Base-by-base conservation (phyloP, 2,797 vertebrate genomes). In the Lindbergichthys nudifrons region DNA sequence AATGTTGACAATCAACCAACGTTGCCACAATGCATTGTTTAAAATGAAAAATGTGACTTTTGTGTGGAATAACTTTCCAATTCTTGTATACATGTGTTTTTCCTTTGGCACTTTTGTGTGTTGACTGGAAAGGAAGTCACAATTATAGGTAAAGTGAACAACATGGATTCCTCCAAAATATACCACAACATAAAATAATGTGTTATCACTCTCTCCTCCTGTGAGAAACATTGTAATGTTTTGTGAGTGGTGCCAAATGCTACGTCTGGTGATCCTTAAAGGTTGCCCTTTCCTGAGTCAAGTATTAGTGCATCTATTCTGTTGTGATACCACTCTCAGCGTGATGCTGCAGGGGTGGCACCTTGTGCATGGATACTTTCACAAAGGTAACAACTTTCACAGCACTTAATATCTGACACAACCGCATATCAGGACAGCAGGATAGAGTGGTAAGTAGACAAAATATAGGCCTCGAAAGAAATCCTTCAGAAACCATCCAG, bases 261-360 rank as follows among this genome's bases (percentile, higher is more conserved):
- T 84, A 53, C 46, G 51, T 81, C 70, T 79, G 80, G 70, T 88
- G 91, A 92, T 85, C 87, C 91, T 88, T 80, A 86, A 89, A 91
- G 74, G 78, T 78, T 92, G 86, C 77, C 89, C 87, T 92, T 92
- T 92, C 23, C 58, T 48, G 36, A 86, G 79, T 76, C 81, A 88
- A 81, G 88, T 79, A 8, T 83, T 82, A 75, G 65, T 79, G 78
- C 80, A 70, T 77, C 75, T 75, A 70, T 84, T 86, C 87, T 73
- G 58, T 82, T 66, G 60, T 57, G 45, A 73, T 73, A 52, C 47
- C 2, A 58, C 57, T 66, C 73, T 65, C 66, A 19, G 32, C 19
- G 62, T 65, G 72, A 77, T 79, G 71, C 62, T 59, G 73, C 75
- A 60, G 66, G 61, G 81, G 57, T 52, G 60, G 19, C 74, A 54